A percentile compares a stretch with the other conserved stretches of the same genome.
Conservation (phyloP, 2,797 vertebrate species). For the Lacerta agilis region DNA sequence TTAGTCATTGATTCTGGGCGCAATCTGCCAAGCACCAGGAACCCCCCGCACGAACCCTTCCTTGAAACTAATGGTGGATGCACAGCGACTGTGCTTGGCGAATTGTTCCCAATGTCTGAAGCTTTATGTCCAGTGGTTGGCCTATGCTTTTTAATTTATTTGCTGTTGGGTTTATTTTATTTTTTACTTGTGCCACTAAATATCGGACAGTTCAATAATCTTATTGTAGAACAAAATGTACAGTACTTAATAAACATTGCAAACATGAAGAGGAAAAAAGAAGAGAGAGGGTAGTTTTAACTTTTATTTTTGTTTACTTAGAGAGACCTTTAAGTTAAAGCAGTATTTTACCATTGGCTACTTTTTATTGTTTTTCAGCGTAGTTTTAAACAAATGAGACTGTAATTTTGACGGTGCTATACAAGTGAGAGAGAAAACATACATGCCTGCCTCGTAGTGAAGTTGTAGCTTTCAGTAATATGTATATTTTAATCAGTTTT, state of each 20-base stretch:
- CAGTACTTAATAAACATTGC: slow-evolving; percentile 80
- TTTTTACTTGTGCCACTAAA: slow-evolving; percentile 93
- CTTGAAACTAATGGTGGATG: slow-evolving; percentile 27
- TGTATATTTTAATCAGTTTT: slow-evolving; percentile 90
- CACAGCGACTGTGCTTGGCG: slow-evolving; percentile 24
- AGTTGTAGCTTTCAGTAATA: slow-evolving; percentile 91
- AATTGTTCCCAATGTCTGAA: slow-evolving; percentile 79
- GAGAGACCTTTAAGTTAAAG: slow-evolving; percentile 85
- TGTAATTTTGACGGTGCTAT: slow-evolving; percentile 97
- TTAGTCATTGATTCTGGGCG: slow-evolving; percentile 84
- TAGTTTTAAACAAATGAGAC: slow-evolving; percentile 92
- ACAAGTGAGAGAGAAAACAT: slow-evolving; percentile 84
- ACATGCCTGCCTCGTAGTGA: slow-evolving; percentile 98
- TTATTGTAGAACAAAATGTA: slow-evolving; percentile 77
- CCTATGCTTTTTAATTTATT: slow-evolving; percentile 95
- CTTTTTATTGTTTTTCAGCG: slow-evolving; percentile 91
- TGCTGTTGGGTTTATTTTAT: slow-evolving; percentile 77
- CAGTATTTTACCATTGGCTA: slow-evolving; percentile 90
- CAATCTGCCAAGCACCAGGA: slow-evolving; percentile 27
- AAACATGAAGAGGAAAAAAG: slow-evolving; percentile 67
- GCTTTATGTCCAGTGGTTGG: slow-evolving; percentile 96
- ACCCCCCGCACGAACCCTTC: slow-evolving; percentile 9
- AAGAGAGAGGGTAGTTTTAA: slow-evolving; percentile 78
- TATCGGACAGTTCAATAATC: slow-evolving; percentile 88
- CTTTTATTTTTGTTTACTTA: slow-evolving; percentile 85